A percentile compares a stretch with the other conserved stretches of the same genome.
Evolutionary conservation across 2,113 vertebrate genomes (phyloP).

Genomic region (Seriola quinqueradiata): DNA sequence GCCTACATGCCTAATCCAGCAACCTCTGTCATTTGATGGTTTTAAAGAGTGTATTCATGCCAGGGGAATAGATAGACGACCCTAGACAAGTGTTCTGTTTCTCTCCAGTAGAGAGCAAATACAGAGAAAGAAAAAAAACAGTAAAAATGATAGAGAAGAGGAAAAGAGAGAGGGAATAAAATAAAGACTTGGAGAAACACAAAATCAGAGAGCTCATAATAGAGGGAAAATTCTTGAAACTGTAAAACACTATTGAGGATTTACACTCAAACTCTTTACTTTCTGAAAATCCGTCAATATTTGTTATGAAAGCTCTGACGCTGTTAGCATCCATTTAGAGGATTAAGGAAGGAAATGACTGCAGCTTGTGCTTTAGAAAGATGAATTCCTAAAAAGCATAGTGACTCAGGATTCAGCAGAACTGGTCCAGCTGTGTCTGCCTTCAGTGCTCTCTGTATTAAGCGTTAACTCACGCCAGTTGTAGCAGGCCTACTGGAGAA

Average conservation of each 20-base stretch:
- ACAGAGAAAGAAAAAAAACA: neutral
- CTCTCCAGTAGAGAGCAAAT: neutral
- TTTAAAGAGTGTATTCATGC: neutral
- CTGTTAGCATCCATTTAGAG: neutral
- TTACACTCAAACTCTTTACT: neutral
- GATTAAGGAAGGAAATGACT: conserved; percentile 22
- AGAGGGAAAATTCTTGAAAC: neutral
- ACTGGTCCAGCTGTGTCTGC: neutral
- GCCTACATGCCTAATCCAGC: neutral
- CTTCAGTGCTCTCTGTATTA: neutral
- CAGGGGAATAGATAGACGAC: no score
- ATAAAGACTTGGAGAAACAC: no score
- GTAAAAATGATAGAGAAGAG: neutral
- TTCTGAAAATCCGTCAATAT: conserved; percentile 1
- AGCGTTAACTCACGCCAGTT: neutral
- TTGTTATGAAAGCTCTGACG: neutral
- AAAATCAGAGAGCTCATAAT: neutral
- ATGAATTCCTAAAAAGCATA: conserved; percentile 20
- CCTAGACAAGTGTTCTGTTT: neutral
- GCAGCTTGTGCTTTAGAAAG: conserved; percentile 8
- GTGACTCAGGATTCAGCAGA: neutral
- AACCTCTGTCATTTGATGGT: conserved; percentile 9
- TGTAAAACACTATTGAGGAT: conserved; percentile 2
- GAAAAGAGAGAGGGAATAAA: neutral
- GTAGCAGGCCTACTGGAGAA: neutral